Evolutionary conservation across 1,140 invertebrate species (phyloP).

Genomic region (Papilio helenus): DNA sequence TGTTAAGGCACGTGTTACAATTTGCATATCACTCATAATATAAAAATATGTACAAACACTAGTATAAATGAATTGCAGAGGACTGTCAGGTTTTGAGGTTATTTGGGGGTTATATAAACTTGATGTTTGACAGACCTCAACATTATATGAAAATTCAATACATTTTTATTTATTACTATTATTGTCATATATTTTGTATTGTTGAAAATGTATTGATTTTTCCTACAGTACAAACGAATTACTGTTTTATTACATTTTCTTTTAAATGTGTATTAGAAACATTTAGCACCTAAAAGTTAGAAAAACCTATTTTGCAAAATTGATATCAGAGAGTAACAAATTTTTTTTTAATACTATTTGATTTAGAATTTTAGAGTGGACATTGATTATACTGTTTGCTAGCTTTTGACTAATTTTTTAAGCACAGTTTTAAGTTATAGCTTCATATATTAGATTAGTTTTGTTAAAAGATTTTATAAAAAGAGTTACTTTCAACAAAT

Average conservation of each 20-base stretch:
- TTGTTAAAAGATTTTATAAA: background rate
- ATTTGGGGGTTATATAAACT: background rate
- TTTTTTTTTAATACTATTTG: too few relatives aligned
- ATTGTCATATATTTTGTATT: constrained; percentile 13
- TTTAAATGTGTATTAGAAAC: background rate
- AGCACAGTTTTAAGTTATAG: background rate
- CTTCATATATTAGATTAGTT: background rate
- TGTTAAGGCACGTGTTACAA: constrained; percentile 37
- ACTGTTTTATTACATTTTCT: too few relatives aligned
- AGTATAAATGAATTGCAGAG: constrained; percentile 25
- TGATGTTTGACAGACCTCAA: background rate
- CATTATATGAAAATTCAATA: background rate
- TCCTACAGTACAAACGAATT: background rate
- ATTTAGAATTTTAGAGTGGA: too few relatives aligned
- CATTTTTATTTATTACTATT: constrained; percentile 3
- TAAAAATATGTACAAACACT: constrained; percentile 32
- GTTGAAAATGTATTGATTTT: constrained; percentile 7
- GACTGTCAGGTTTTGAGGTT: constrained; percentile 22
- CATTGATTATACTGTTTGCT: too few relatives aligned
- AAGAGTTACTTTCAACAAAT: too few relatives aligned
- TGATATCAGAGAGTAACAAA: too few relatives aligned
- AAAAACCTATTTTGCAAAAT: background rate
- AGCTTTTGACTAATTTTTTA: background rate
- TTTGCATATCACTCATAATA: constrained; percentile 32
- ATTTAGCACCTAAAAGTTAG: background rate